Evolutionary conservation across 2,888 invertebrate genomes (phyloP).

Genomic region (Cephus nigrinus): DNA sequence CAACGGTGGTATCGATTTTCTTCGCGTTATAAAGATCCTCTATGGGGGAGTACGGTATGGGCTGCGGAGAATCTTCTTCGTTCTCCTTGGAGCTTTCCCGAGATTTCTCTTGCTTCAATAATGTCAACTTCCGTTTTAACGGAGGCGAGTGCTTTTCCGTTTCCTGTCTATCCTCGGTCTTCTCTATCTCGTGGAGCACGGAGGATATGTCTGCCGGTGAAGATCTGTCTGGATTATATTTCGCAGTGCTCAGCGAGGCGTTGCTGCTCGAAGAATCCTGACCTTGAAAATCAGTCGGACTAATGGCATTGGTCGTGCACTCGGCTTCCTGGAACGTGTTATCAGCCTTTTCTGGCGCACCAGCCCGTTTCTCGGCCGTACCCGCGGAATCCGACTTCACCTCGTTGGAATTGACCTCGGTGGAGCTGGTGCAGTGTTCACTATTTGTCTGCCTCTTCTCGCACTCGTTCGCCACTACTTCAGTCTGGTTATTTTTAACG

Average conservation of each 20-base stretch:
- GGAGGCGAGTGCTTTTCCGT: slow-evolving; percentile 38
- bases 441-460: neutral
- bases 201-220: slow-evolving; percentile 73
- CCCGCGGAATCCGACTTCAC: neutral
- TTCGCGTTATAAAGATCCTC: slow-evolving; percentile 47
- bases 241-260: slow-evolving; percentile 76
- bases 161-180: slow-evolving; percentile 22
- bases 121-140: slow-evolving; percentile 41
- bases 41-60: slow-evolving; percentile 40
- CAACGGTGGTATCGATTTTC: slow-evolving; percentile 4
- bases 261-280: slow-evolving; percentile 72
- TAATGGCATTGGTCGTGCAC: slow-evolving; percentile 18
- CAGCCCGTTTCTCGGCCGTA: slow-evolving; percentile 1
- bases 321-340: slow-evolving; percentile 6
- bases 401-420: neutral
- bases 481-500: slow-evolving; percentile 19
- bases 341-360: neutral
- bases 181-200: slow-evolving; percentile 67
- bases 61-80: slow-evolving; percentile 28
- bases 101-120: slow-evolving; percentile 41
- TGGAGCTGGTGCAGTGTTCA: neutral
- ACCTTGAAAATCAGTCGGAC: slow-evolving; percentile 25
- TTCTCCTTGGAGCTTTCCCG: slow-evolving; percentile 18
- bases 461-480: slow-evolving; percentile 10
- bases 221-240: slow-evolving; percentile 73